Evolutionary conservation across 2,113 vertebrate genomes (phyloP).

Genomic region (Prionailurus bengalensis): DNA sequence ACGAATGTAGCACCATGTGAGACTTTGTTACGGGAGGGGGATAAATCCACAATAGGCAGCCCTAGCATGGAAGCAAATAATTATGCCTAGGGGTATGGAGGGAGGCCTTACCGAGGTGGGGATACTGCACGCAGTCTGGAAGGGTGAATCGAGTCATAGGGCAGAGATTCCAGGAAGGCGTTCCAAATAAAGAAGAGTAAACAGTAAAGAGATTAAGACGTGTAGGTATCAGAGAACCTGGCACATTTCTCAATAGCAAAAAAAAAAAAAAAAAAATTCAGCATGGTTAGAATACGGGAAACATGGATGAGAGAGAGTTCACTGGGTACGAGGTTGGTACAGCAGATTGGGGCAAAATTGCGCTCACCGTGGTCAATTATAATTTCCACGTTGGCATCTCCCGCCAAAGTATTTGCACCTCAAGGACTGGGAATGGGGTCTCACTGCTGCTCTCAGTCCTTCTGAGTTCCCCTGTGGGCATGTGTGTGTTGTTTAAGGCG

Average conservation of each 20-base stretch:
- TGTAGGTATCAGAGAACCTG: background rate
- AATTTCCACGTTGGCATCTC: background rate
- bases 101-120: background rate
- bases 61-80: background rate
- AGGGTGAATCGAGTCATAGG: background rate
- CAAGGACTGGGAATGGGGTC: background rate
- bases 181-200: too few species aligned
- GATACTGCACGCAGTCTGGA: background rate
- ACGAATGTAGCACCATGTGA: rapidly evolving
- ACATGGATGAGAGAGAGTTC: background rate
- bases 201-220: background rate
- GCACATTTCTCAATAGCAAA: background rate
- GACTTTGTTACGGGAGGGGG: background rate
- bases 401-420: background rate
- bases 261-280: too few species aligned
- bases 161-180: background rate
- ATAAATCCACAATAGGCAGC: background rate
- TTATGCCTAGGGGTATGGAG: too few species aligned
- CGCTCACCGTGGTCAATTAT: rapidly evolving
- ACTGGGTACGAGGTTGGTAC: background rate
- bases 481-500: background rate
- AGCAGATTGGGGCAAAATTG: rapidly evolving
- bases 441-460: background rate
- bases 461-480: background rate
- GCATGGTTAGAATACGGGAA: rapidly evolving